These are phyloP conservation scores for Dreissena rostriformis DNA, from an alignment of 1,140 invertebrate genomes.

Conservation along the genomic window DNA sequence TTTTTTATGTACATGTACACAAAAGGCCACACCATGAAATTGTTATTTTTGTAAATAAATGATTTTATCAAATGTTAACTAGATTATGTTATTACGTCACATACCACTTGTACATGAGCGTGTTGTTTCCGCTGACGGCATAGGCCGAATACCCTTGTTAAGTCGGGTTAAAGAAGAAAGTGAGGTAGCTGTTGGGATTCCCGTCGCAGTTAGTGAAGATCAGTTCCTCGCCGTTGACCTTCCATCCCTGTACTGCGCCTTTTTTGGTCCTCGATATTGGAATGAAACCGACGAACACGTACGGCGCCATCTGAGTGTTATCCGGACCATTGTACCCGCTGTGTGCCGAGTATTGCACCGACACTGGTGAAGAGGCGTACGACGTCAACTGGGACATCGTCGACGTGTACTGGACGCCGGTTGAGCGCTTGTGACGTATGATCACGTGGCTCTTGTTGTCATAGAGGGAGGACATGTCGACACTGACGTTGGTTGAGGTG, in stretches of 20 bases:
- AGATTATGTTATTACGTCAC: too few relatives aligned
- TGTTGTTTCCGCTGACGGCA: neutral
- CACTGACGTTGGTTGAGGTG: neutral
- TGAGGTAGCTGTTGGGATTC: constrained; percentile 42
- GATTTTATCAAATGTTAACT: too few relatives aligned
- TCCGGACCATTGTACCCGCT: constrained; percentile 5
- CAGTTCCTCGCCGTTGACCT: constrained; percentile 5
- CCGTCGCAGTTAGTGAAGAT: constrained; percentile 44
- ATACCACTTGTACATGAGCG: constrained; percentile 27
- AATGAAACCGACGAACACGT: constrained; percentile 27
- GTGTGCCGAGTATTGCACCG: constrained; percentile 21
- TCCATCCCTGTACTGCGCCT: constrained; percentile 12
- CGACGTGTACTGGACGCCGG: constrained; percentile 21
- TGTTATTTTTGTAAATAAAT: too few relatives aligned
- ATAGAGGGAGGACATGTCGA: constrained; percentile 3
- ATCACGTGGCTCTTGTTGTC: constrained; percentile 17
- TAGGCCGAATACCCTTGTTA: neutral
- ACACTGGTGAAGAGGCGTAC: neutral
- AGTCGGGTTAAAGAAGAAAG: constrained; percentile 27
- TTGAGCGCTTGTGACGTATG: constrained; percentile 22
- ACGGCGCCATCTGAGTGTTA: constrained; percentile 19
- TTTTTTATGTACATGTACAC: too few relatives aligned
- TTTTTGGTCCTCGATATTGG: neutral
- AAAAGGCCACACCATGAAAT: too few relatives aligned
- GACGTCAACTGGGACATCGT: constrained; percentile 7